Percentiles rank a stretch among this genome's conserved stretches.
These are phyloP conservation scores for Caenorhabditis imperialis DNA, from an alignment of 2,888 invertebrate species.

Conservation along the genomic window DNA sequence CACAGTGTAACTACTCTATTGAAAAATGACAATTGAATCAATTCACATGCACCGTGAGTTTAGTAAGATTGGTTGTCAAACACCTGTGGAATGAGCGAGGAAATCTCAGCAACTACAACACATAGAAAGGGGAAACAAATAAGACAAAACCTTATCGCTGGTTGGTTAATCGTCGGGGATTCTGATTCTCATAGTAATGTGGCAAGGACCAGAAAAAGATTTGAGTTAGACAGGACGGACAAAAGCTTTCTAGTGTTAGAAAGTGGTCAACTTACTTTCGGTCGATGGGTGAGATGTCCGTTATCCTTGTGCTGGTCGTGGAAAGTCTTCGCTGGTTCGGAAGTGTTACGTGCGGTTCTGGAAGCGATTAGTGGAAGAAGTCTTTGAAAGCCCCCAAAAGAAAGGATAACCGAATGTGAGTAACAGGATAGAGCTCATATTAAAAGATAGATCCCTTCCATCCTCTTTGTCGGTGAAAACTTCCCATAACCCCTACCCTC, in stretches of 20 bases:
- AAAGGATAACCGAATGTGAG: not conserved
- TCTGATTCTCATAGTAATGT: slow-evolving; percentile 43
- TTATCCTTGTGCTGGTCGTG: slow-evolving; percentile 18
- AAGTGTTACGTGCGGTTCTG: slow-evolving; percentile 46
- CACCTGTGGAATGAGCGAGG: no score
- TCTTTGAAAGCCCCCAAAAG: slow-evolving; percentile 7
- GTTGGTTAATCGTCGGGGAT: slow-evolving; percentile 26
- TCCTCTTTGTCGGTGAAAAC: no score
- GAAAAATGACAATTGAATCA: slow-evolving; percentile 4
- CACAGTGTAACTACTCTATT: slow-evolving; percentile 20
- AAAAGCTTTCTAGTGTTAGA: slow-evolving; percentile 14
- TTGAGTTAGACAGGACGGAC: slow-evolving; percentile 13
- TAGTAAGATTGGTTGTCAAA: no score
- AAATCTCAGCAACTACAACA: slow-evolving; percentile 45
- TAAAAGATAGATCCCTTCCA: not conserved
- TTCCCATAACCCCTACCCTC: not conserved
- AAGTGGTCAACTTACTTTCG: slow-evolving; percentile 41
- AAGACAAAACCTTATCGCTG: slow-evolving; percentile 28
- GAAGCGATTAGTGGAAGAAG: slow-evolving; percentile 49
- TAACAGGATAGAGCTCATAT: not conserved
- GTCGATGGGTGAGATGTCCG: slow-evolving; percentile 48
- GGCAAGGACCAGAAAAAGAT: slow-evolving; percentile 48
- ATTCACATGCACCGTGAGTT: slow-evolving; percentile 29
- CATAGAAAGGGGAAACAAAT: slow-evolving; percentile 21
- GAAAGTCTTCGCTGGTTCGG: slow-evolving; percentile 36